Percentiles rank a stretch among this genome's conserved stretches.
phyloP scores from a whole-genome alignment of 2,888 invertebrate species.

The Chesias legatella region DNA sequence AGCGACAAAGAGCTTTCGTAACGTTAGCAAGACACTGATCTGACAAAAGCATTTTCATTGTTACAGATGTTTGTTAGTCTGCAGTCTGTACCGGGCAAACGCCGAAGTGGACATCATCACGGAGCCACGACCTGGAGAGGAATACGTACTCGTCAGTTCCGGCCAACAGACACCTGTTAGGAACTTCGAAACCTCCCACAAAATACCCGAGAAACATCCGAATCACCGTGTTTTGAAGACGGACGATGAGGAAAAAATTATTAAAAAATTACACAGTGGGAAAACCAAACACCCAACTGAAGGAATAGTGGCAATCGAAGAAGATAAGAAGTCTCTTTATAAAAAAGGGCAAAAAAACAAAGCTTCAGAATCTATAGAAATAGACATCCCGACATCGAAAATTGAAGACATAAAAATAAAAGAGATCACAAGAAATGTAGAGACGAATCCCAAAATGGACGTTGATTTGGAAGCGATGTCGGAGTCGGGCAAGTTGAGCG shows the following conservation, averaged over 20 bases:
- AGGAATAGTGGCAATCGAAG: constrained; percentile 72
- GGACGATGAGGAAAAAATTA: constrained; percentile 69
- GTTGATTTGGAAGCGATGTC: constrained; percentile 72
- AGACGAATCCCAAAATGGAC: constrained; percentile 66
- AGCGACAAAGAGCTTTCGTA: constrained; percentile 47
- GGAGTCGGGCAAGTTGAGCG: constrained; percentile 68
- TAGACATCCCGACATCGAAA: constrained; percentile 73
- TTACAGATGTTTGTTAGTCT: constrained; percentile 77
- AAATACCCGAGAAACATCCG: constrained; percentile 80
- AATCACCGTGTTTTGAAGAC: constrained; percentile 50
- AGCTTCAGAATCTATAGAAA: constrained; percentile 64
- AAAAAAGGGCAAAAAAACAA: constrained; percentile 65
- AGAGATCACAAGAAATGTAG: constrained; percentile 73
- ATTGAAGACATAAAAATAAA: constrained; percentile 70
- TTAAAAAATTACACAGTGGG: constrained; percentile 57
- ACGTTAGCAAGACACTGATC: constrained; percentile 34
- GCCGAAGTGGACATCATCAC: constrained; percentile 82
- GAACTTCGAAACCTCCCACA: constrained; percentile 86
- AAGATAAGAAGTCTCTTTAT: constrained; percentile 60
- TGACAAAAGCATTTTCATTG: constrained; percentile 41
- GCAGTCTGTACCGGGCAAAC: constrained; percentile 60
- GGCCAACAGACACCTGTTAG: constrained; percentile 70
- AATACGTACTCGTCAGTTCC: constrained; percentile 83
- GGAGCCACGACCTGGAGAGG: constrained; percentile 83
- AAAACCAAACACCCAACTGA: constrained; percentile 63